A percentile compares a stretch with the other conserved stretches of the same genome.
phyloP scores from a whole-genome alignment of 92 coral and sea anemone species.

The Phymanthus crucifer region DNA sequence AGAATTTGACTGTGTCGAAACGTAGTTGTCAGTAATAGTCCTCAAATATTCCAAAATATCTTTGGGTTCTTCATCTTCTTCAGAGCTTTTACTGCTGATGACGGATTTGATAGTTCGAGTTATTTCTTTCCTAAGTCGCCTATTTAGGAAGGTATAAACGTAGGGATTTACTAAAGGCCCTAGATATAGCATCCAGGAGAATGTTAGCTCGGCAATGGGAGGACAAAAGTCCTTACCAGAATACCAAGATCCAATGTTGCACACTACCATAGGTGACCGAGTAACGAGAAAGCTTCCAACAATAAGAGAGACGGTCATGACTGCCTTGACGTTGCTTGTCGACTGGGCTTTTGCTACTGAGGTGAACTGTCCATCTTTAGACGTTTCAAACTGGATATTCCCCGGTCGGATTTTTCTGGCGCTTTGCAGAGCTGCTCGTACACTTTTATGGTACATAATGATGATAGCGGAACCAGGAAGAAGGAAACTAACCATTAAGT shows the following conservation, averaged over 20 bases:
- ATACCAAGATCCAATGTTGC: slow-evolving; percentile 51
- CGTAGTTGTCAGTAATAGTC: slow-evolving; percentile 55
- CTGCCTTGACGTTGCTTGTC: slow-evolving; percentile 50
- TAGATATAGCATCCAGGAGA: slow-evolving; percentile 52
- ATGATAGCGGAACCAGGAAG: slow-evolving; percentile 52
- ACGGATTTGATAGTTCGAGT: slow-evolving; percentile 30
- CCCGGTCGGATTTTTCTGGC: slow-evolving; percentile 84
- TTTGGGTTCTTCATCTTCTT: slow-evolving; percentile 77
- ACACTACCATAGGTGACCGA: slow-evolving; percentile 58
- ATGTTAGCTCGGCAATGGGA: slow-evolving; percentile 38
- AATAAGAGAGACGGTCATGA: slow-evolving; percentile 52
- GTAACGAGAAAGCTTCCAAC: slow-evolving; percentile 67
- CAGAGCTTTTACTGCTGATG: slow-evolving; percentile 2
- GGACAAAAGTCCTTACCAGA: slow-evolving; percentile 58
- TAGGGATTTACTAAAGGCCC: slow-evolving; percentile 52
- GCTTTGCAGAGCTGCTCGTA: slow-evolving; percentile 74
- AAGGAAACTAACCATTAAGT: slow-evolving; percentile 59
- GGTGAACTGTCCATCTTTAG: slow-evolving; percentile 75
- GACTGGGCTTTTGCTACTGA: slow-evolving; percentile 52
- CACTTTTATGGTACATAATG: slow-evolving; percentile 75
- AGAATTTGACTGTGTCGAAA: not conserved
- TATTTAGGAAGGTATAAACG: slow-evolving; percentile 65
- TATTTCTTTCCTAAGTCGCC: slow-evolving; percentile 75
- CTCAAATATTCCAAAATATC: slow-evolving; percentile 79
- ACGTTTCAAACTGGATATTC: slow-evolving; percentile 61